Evolutionary conservation across 2,888 invertebrate species (phyloP), one percentile per base, ranked within the genome.

Genomic region (Tipula confusa): DNA sequence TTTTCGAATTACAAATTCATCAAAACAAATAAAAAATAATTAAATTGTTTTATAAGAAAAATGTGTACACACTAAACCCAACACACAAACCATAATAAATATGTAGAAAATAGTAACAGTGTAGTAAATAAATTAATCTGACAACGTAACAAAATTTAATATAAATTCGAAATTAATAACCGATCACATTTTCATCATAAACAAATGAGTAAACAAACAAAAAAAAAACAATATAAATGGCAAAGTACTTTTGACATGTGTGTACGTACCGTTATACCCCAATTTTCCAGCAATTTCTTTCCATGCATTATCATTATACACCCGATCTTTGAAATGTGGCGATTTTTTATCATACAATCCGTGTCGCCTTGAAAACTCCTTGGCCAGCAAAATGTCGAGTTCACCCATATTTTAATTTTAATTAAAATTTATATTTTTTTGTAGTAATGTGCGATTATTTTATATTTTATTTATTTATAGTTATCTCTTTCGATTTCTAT

Each of bases 331-430:
- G 84, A 88, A 89, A 79, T 87, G 87, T 29, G 87, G 86, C 81
- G 87, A 87, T 82, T 87, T 86, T 13, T 89, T 88, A 86, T 90
- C 89, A 84, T 89, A 90, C 28, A 90, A 88, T 7, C 88, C 88
- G 7, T 89, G 89, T 11, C 89, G 87, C 43, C 86, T 85, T 36
- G 87, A 88, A 86, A 88, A 90, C 84, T 89, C 89, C 18, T 86
- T 85, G 29, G 87, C 86, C 6, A 90, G 86, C 84, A 88, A 88
- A 84, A 89, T 86, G 85, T 90, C 89, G 80, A 90, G 88, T 86
- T 89, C 89, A 7, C 89, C 89, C 86, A 89, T 89, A 84, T 84
- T 83, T 48, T 28, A 89, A n/a, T n/a, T 89, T 64, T 24, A 24
- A 24, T 15, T n/a, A 43, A 43, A 43, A 43, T 43, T 15, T n/a